A percentile compares a stretch with the other conserved stretches of the same genome.
These are phyloP conservation scores for Eulithis prunata DNA, from an alignment of 2,888 invertebrate genomes.

Conservation along the genomic window DNA sequence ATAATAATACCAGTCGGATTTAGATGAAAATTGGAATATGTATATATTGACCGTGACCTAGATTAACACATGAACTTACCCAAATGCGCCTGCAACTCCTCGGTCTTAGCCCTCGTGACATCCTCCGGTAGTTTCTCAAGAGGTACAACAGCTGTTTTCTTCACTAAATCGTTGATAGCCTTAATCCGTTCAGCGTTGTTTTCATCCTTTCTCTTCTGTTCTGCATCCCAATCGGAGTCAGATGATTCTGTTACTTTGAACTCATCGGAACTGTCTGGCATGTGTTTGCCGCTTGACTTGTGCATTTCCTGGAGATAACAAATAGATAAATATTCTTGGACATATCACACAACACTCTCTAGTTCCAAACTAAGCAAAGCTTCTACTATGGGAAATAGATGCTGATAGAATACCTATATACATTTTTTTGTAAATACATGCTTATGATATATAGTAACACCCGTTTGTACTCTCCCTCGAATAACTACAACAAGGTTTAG, in stretches of 20 bases:
- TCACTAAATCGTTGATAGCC: constrained; percentile 63
- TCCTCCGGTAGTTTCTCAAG: constrained; percentile 73
- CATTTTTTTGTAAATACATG: too few relatives aligned
- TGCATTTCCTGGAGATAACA: constrained; percentile 71
- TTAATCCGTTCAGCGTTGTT: constrained; percentile 58
- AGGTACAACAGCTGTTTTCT: constrained; percentile 74
- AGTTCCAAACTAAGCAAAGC: too few relatives aligned
- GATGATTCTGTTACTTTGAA: constrained; percentile 71
- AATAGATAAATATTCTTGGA: too few relatives aligned
- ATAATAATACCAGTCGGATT: too few relatives aligned
- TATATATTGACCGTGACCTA: too few relatives aligned
- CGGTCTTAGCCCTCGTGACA: constrained; percentile 68
- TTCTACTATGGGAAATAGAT: not conserved
- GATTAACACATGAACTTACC: too few relatives aligned
- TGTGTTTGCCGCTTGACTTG: constrained; percentile 82
- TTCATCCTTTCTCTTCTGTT: constrained; percentile 65
- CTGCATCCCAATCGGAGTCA: constrained; percentile 61
- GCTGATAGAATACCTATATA: not conserved
- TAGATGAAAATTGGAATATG: too few relatives aligned
- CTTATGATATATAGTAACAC: not conserved
- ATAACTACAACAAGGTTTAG: not conserved
- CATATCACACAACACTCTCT: too few relatives aligned
- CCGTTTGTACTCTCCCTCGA: too few relatives aligned
- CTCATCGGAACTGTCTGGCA: constrained; percentile 81
- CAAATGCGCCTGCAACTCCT: constrained; percentile 66